Evolutionary conservation across 2,797 vertebrate genomes (phyloP).

Genomic region (Pseudochaenichthys georgianus): DNA sequence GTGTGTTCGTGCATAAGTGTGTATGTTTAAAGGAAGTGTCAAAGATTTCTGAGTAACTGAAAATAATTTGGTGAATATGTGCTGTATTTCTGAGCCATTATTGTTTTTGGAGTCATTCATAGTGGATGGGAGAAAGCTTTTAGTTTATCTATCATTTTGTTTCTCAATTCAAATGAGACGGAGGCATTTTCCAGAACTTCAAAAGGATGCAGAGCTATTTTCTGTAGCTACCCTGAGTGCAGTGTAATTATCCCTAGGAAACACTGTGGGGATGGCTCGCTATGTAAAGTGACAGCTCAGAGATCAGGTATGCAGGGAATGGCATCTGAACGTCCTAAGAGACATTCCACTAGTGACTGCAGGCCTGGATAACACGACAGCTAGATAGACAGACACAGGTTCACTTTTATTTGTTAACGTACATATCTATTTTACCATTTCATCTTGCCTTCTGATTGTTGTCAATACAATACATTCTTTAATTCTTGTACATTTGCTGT

Average conservation of each 20-base stretch:
- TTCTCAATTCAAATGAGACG: slow-evolving; percentile 15
- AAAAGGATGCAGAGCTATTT: slow-evolving; percentile 42
- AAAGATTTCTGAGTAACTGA: too few species aligned
- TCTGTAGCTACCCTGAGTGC: slow-evolving; percentile 25
- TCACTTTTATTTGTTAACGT: not conserved
- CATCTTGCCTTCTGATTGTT: not conserved
- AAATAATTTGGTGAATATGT: not conserved
- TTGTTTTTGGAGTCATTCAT: slow-evolving; percentile 15
- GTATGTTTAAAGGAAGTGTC: too few species aligned
- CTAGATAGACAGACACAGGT: slow-evolving; percentile 1
- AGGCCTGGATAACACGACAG: slow-evolving; percentile 14
- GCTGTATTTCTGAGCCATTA: slow-evolving; percentile 9
- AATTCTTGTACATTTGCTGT: not conserved
- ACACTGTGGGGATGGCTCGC: slow-evolving; percentile 11
- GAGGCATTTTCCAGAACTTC: slow-evolving; percentile 41
- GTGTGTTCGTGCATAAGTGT: too few species aligned
- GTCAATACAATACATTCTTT: not conserved
- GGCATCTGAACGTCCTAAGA: slow-evolving; percentile 39
- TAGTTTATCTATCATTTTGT: not conserved
- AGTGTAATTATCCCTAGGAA: slow-evolving; percentile 33
- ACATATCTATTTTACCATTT: not conserved
- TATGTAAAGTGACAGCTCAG: slow-evolving; percentile 23
- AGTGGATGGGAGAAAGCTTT: slow-evolving; percentile 16
- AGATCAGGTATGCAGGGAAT: slow-evolving; percentile 55
- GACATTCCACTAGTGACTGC: slow-evolving; percentile 10